Percentiles rank a stretch among this genome's conserved stretches.
These are phyloP conservation scores for Drosophila silvestris DNA, from an alignment of 2,888 invertebrate species.

Conservation along the genomic window DNA sequence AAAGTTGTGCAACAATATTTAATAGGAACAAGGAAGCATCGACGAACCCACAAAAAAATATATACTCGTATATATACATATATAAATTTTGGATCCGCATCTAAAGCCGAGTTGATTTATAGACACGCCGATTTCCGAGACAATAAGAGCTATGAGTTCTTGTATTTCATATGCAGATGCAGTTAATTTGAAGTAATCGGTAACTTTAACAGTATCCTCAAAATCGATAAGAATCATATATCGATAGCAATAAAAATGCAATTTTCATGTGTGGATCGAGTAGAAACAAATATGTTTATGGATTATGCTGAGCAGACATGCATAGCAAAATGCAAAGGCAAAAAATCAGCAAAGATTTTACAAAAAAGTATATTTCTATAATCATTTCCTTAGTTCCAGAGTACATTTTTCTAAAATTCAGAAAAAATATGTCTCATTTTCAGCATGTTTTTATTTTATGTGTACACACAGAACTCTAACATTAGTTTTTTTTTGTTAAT, in stretches of 20 bases:
- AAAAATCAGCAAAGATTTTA: neutral
- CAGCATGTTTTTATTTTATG: neutral
- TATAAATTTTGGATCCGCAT: neutral
- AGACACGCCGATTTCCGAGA: neutral
- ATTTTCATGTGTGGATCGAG: neutral
- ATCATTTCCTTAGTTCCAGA: neutral
- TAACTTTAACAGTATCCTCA: neutral
- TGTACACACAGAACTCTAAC: too few relatives aligned
- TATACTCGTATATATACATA: neutral
- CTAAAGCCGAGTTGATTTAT: neutral
- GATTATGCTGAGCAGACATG: neutral
- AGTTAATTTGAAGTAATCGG: neutral
- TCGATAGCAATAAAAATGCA: neutral
- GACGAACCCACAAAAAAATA: too few relatives aligned
- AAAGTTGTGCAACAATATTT: neutral
- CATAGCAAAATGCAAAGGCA: neutral
- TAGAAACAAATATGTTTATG: neutral
- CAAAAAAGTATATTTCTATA: neutral
- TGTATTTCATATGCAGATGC: neutral
- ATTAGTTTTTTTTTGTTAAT: neutral
- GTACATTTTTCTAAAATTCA: too few relatives aligned
- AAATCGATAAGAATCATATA: neutral
- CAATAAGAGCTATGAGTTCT: neutral
- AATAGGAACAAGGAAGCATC: neutral
- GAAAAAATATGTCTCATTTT: neutral